Evolutionary conservation across 2,888 invertebrate species (phyloP), one percentile per base, ranked within the genome.

Genomic region (Chloroclystis v-ata): DNA sequence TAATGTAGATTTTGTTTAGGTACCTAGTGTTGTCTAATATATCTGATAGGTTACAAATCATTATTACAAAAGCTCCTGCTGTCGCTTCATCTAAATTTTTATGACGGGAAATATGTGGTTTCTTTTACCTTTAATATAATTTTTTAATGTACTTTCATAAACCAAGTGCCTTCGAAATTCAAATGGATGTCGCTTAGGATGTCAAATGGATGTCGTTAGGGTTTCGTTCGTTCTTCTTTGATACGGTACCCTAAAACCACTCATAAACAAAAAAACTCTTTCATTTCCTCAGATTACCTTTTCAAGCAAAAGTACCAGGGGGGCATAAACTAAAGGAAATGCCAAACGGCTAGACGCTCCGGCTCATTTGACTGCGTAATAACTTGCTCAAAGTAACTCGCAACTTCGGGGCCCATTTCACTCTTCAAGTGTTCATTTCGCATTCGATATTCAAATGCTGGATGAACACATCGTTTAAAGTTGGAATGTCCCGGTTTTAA

Each of bases 321-420:
- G 30, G 14, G 30, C 43, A 52, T 52, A 48, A 55, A 52, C 40
- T 47, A 30, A 30, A 41, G 47, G 49, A 52, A 48, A 52, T 52
- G 32, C 47, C 45, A 39, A 48, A 47, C n/a, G 42, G 44, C 49
- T 49, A 44, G 43, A 38, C 48, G 41, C 33, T 28, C 33, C 33
- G 46, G 35, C 39, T 50, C 48, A 50, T 56, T 56, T 48, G 41
- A 46, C 32, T 50, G 13, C 29, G 38, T 43, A 45, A 49, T 47
- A 50, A 50, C 55, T 52, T 38, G 37, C 37, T 48, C 49, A 47
- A 52, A 52, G 45, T 41, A 43, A 43, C 28, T 39, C 12, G 12
- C 8, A 51, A 44, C 33, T 43, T 43, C 40, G 37, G 38, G 43
- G 51, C 45, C 44, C 51, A 47, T 51, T 52, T 47, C 39, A 33